Conservation (phyloP, 2,113 vertebrate species). For the Pelodiscus sinensis region DNA sequence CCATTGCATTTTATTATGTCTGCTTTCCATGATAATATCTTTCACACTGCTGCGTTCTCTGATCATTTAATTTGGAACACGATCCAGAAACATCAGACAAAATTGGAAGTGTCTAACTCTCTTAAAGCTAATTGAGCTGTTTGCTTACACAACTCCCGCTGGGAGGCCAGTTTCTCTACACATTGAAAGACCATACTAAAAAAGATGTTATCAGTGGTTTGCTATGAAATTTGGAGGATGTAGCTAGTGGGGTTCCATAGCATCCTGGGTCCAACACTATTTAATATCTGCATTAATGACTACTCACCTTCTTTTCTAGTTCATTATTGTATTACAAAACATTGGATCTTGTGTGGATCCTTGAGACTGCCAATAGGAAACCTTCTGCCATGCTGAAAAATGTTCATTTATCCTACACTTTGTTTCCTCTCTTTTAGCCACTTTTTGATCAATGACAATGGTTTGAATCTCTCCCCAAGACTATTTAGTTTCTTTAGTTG, state of each 20-base stretch:
- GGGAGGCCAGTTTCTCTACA: background rate
- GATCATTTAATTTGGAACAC: too few relatives aligned
- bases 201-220: background rate
- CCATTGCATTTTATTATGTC: too few relatives aligned
- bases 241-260: background rate
- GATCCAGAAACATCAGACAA: background rate
- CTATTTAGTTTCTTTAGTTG: background rate
- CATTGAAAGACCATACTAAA: background rate
- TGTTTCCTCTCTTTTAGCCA: background rate
- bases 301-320: conserved; percentile 1
- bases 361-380: background rate
- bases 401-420: background rate
- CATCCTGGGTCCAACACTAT: background rate
- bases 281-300: conserved; percentile 37
- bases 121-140: background rate
- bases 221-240: background rate
- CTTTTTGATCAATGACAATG: background rate
- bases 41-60: too few relatives aligned
- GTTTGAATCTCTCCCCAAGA: background rate
- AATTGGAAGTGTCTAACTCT: background rate
- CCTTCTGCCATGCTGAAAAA: background rate
- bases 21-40: too few relatives aligned
- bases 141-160: background rate
- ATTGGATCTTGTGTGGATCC: background rate
- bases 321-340: conserved; percentile 3